These are phyloP conservation scores for Junonia oenone DNA, from an alignment of 2,888 invertebrate genomes.

Conservation along the genomic window DNA sequence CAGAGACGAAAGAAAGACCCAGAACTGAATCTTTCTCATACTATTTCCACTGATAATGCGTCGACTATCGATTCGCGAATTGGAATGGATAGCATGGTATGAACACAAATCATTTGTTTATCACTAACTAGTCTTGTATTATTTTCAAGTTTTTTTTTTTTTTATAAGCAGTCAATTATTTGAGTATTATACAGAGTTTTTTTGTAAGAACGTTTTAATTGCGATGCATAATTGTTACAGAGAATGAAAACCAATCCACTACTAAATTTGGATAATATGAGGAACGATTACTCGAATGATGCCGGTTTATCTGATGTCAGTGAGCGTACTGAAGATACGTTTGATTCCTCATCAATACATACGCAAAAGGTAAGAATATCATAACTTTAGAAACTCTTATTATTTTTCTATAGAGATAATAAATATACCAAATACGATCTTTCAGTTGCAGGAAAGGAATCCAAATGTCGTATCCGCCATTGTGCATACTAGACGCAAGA, in stretches of 20 bases:
- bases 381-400: too few species aligned
- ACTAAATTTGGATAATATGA: constrained; percentile 53
- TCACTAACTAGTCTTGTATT: background rate
- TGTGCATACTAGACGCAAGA: constrained; percentile 64
- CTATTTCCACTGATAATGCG: constrained; percentile 53
- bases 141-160: background rate
- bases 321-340: constrained; percentile 60
- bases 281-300: constrained; percentile 54
- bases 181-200: too few species aligned
- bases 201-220: too few species aligned
- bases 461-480: constrained; percentile 64
- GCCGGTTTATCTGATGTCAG: constrained; percentile 63
- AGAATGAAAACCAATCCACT: constrained; percentile 68
- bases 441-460: constrained; percentile 61
- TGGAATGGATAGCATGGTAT: constrained; percentile 69
- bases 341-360: constrained; percentile 53
- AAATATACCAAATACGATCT: background rate
- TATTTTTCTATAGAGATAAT: background rate
- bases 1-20: constrained; percentile 79
- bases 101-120: constrained; percentile 12
- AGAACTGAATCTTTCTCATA: constrained; percentile 55
- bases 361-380: constrained; percentile 46
- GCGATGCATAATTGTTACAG: constrained; percentile 35
- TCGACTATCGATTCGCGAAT: constrained; percentile 61
- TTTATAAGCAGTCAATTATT: too few species aligned